These are phyloP conservation scores for Listrodromus nycthemerus DNA, from an alignment of 2,888 invertebrate species.

Conservation along the genomic window DNA sequence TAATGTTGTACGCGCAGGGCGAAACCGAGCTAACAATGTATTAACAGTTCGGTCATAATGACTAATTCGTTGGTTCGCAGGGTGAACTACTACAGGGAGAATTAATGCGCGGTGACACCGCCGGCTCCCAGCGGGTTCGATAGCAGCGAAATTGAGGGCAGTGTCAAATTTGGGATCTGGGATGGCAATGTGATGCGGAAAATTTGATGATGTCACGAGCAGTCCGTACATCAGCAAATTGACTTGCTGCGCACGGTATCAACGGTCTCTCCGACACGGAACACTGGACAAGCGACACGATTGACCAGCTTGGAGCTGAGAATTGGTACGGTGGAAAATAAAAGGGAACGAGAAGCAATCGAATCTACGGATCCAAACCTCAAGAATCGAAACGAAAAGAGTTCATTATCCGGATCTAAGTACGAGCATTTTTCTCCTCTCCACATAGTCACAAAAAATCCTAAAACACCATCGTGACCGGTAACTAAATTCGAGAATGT, in stretches of 20 bases:
- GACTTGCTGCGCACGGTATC: not conserved
- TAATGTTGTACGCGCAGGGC: too few relatives aligned
- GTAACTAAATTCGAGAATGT: not conserved
- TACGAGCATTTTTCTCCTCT: too few relatives aligned
- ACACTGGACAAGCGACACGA: not conserved
- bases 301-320: not conserved
- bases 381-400: not conserved
- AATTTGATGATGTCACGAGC: not conserved
- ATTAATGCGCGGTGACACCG: not conserved
- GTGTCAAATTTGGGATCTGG: not conserved
- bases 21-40: not conserved
- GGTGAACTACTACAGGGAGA: not conserved
- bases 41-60: not conserved
- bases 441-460: too few relatives aligned
- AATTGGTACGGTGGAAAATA: not conserved
- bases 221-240: not conserved
- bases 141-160: not conserved
- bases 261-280: not conserved
- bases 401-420: not conserved
- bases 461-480: too few relatives aligned
- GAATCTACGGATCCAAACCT: too few relatives aligned
- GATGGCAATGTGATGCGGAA: not conserved
- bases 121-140: not conserved
- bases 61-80: not conserved
- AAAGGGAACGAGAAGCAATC: not conserved